phyloP scores from a whole-genome alignment of 2,113 vertebrate species.

The Strix uralensis region DNA sequence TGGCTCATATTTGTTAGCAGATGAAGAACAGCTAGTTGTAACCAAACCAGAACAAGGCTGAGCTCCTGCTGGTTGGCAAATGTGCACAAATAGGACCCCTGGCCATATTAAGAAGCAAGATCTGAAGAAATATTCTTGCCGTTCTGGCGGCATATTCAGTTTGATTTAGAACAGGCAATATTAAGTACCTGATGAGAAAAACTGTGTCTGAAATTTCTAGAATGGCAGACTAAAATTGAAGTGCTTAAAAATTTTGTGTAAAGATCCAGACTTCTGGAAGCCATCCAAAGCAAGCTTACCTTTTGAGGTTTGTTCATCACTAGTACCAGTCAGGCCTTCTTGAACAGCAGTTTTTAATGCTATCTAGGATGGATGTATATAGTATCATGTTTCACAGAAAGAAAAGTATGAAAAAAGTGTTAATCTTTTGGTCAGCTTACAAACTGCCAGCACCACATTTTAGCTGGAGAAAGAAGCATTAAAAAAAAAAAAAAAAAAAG shows the following conservation, averaged over 20 bases:
- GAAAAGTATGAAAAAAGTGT: not conserved
- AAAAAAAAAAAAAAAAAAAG: not conserved
- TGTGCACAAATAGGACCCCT: not conserved
- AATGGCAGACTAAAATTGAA: not conserved
- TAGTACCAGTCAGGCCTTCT: not conserved
- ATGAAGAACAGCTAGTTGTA: not conserved
- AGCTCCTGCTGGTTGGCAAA: not conserved
- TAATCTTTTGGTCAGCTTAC: slow-evolving; percentile 23
- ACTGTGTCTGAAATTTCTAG: not conserved
- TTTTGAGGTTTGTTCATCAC: not conserved
- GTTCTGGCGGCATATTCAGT: not conserved
- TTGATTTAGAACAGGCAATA: not conserved
- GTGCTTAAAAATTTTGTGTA: not conserved
- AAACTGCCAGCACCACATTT: not conserved
- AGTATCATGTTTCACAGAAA: not conserved
- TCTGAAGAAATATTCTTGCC: not conserved
- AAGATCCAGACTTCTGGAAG: not conserved
- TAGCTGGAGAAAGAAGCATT: not conserved
- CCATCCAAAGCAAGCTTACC: not conserved
- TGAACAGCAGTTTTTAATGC: not conserved
- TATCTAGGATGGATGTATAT: not conserved
- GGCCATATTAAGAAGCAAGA: not conserved
- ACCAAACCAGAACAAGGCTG: not conserved
- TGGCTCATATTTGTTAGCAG: not conserved
- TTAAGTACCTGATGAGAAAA: not conserved